Conservation (phyloP, 2,797 vertebrate species). For the Pelobates cultripes region DNA sequence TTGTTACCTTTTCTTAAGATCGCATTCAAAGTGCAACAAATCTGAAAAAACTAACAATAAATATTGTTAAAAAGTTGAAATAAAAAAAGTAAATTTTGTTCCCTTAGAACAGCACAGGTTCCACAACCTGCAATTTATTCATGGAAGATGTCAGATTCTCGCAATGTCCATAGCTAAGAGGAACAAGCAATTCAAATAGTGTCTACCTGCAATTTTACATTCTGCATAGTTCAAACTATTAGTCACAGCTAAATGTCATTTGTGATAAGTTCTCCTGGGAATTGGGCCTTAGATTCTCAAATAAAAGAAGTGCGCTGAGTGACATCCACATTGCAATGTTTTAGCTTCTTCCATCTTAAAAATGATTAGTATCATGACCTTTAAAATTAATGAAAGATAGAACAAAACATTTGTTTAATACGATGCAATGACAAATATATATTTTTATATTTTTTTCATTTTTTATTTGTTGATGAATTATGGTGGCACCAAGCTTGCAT, state of each 20-base stretch:
- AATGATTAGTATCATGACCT: conserved; percentile 12
- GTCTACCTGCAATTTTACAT: neutral
- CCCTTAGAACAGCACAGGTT: neutral
- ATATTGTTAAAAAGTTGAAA: neutral
- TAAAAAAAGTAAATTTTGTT: neutral
- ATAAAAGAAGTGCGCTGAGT: conserved; percentile 14
- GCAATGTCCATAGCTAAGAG: conserved; percentile 7
- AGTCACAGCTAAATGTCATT: conserved; percentile 31
- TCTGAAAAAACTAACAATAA: too few relatives aligned
- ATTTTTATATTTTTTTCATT: too few relatives aligned
- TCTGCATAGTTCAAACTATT: conserved; percentile 24
- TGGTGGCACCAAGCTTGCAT: too few relatives aligned
- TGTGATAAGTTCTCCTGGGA: conserved; percentile 18
- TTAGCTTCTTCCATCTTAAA: conserved; percentile 2
- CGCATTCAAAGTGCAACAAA: too few relatives aligned
- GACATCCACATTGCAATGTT: conserved; percentile 22
- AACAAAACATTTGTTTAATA: neutral
- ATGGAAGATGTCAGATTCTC: conserved; percentile 14
- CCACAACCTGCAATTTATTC: neutral
- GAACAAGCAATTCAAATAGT: neutral
- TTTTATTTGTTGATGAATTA: too few relatives aligned
- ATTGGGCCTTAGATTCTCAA: neutral
- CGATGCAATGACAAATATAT: too few relatives aligned
- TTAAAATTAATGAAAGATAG: conserved; percentile 1
- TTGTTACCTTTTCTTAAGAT: too few relatives aligned